Conservation (phyloP, 2,888 invertebrate species). For the Nomada flava region DNA sequence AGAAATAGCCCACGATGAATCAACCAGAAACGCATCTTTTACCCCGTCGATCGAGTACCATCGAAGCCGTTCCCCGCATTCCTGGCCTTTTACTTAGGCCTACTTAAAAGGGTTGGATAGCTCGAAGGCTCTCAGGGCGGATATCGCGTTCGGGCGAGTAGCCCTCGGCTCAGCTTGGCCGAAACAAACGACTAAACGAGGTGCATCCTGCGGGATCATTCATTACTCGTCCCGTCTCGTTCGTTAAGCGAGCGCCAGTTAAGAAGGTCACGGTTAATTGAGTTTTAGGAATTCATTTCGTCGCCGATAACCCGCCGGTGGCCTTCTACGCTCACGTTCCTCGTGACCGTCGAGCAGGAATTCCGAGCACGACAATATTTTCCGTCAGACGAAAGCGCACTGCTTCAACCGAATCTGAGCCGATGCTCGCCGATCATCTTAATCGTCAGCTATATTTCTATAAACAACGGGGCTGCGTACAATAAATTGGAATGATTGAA, state of each 20-base stretch:
- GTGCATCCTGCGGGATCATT: constrained; percentile 67
- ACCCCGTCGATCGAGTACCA: constrained; percentile 63
- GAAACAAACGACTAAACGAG: constrained; percentile 48
- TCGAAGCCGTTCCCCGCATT: constrained; percentile 70
- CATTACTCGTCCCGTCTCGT: constrained; percentile 63
- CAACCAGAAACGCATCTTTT: constrained; percentile 69
- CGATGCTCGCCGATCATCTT: too few species aligned
- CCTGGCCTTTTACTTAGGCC: constrained; percentile 74
- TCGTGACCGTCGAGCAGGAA: constrained; percentile 53
- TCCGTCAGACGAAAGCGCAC: neutral
- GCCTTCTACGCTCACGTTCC: constrained; percentile 46
- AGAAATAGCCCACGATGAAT: constrained; percentile 67
- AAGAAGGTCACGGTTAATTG: constrained; percentile 75
- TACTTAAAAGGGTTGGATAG: constrained; percentile 75
- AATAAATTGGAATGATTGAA: too few species aligned
- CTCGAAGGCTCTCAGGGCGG: constrained; percentile 71
- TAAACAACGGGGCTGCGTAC: too few species aligned
- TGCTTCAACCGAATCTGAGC: too few species aligned
- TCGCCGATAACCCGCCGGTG: constrained; percentile 72
- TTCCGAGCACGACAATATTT: constrained; percentile 54
- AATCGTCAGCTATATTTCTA: too few species aligned
- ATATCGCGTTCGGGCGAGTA: constrained; percentile 67
- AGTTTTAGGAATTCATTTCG: constrained; percentile 79
- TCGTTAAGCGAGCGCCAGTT: constrained; percentile 63
- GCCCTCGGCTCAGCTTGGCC: constrained; percentile 30